Evolutionary conservation across 2,888 invertebrate species (phyloP).

Genomic region (Cheilosia soror): DNA sequence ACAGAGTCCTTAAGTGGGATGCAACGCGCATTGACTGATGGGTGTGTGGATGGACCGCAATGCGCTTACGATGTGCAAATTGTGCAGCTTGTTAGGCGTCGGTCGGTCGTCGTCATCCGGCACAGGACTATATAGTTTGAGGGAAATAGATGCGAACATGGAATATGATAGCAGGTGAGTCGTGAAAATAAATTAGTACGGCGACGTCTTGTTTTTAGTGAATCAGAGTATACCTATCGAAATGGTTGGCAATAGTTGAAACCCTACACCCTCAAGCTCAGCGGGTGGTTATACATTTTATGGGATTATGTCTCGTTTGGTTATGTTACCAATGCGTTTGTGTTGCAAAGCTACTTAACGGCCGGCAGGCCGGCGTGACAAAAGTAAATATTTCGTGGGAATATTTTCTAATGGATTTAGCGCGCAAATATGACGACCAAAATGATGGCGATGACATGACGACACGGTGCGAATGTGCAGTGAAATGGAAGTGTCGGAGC

Average conservation of each 20-base stretch:
- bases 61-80: conserved; percentile 56
- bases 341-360: conserved; percentile 20
- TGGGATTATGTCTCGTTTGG: conserved; percentile 46
- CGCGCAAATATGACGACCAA: background rate
- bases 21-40: conserved; percentile 45
- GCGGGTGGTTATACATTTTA: conserved; percentile 52
- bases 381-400: conserved; percentile 38
- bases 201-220: background rate
- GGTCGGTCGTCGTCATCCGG: background rate
- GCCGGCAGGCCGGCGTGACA: background rate
- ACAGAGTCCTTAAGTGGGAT: conserved; percentile 41
- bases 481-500: conserved; percentile 45
- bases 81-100: conserved; percentile 36
- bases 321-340: conserved; percentile 38
- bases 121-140: conserved; percentile 5
- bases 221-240: background rate
- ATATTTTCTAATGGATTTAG: conserved; percentile 13
- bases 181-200: conserved; percentile 9
- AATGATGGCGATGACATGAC: background rate
- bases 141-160: conserved; percentile 17
- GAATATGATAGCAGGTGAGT: conserved; percentile 15
- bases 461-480: background rate
- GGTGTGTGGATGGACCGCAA: conserved; percentile 21
- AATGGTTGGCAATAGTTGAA: conserved; percentile 28
- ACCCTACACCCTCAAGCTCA: conserved; percentile 54